Percentiles rank a stretch among this genome's conserved stretches.
phyloP scores from a whole-genome alignment of 64 coral and sea anemone species.

The Actinia equina region DNA sequence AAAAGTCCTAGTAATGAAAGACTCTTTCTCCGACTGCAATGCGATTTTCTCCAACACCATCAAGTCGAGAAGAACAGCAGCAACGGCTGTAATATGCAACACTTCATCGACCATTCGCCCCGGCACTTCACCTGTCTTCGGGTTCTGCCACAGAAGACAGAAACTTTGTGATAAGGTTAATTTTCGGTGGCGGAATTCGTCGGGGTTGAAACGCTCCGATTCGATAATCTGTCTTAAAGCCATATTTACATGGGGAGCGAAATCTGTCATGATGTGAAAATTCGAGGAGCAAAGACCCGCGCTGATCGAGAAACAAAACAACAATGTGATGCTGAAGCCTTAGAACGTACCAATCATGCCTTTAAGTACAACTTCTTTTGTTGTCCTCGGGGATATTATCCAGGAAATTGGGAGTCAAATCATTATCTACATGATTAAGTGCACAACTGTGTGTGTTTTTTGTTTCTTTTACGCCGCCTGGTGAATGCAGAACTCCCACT shows the following conservation, averaged over 20 bases:
- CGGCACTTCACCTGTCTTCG: neutral
- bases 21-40: neutral
- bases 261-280: neutral
- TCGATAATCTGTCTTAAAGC: neutral
- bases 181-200: neutral
- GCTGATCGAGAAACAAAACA: neutral
- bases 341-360: too few relatives aligned
- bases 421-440: too few relatives aligned
- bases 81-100: neutral
- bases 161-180: neutral
- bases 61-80: neutral
- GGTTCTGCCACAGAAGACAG: constrained; percentile 5
- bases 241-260: neutral
- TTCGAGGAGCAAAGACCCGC: too few relatives aligned
- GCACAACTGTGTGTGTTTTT: too few relatives aligned
- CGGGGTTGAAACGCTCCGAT: neutral
- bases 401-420: neutral
- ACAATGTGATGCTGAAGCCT: neutral
- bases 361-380: neutral
- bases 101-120: neutral
- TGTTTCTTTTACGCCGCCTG: too few relatives aligned
- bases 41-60: neutral
- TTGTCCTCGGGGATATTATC: neutral
- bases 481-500: neutral
- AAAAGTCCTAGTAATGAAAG: neutral